These are phyloP conservation scores for Hesperia comma DNA, from an alignment of 2,888 invertebrate species.

Conservation along the genomic window DNA sequence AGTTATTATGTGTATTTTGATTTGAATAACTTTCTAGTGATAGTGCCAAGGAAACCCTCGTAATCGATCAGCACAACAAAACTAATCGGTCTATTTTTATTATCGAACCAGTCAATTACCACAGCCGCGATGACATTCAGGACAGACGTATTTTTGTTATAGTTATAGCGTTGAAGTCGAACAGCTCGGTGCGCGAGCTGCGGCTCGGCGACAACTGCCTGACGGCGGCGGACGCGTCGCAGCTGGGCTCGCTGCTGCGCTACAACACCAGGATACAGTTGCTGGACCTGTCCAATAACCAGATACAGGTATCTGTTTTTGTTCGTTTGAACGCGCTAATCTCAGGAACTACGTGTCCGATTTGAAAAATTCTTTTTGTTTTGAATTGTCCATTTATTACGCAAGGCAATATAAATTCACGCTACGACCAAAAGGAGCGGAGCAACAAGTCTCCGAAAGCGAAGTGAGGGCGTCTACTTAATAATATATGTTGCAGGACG, in stretches of 20 bases:
- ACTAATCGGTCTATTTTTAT: neutral
- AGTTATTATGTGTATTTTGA: too few relatives aligned
- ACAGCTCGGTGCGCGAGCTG: constrained; percentile 89
- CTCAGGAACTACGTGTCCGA: too few relatives aligned
- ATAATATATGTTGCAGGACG: too few relatives aligned
- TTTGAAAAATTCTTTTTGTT: too few relatives aligned
- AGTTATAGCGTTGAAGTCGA: constrained; percentile 92
- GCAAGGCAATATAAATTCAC: too few relatives aligned
- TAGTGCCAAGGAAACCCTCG: neutral
- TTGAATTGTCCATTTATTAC: too few relatives aligned
- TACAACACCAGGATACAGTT: constrained; percentile 90
- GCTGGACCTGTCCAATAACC: constrained; percentile 90
- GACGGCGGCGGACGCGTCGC: constrained; percentile 89
- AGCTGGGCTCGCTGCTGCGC: constrained; percentile 89
- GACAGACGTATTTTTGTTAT: constrained; percentile 44
- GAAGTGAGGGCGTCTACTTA: too few relatives aligned
- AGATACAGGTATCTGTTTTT: constrained; percentile 77
- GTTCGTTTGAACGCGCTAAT: neutral
- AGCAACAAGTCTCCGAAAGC: too few relatives aligned
- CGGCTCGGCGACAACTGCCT: constrained; percentile 93
- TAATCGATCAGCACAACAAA: neutral
- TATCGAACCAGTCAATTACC: neutral
- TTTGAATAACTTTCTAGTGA: too few relatives aligned
- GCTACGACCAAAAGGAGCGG: too few relatives aligned
- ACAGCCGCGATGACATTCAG: neutral